Percentiles rank a stretch among this genome's conserved stretches.
Conservation (phyloP, 2,113 vertebrate genomes). For the Fukomys damarensis region DNA sequence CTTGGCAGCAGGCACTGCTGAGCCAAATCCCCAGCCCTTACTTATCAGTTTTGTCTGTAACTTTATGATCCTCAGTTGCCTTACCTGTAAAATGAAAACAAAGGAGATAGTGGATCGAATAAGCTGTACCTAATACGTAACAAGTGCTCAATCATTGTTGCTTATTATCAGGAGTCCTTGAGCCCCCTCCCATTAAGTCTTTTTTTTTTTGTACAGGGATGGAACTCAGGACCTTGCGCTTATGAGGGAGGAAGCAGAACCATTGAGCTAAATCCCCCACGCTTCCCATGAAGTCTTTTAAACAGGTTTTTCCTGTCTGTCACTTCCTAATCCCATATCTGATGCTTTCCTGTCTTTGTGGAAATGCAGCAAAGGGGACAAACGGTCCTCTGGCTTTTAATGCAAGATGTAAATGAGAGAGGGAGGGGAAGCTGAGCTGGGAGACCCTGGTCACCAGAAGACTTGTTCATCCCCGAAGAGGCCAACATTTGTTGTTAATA, state of each 20-base stretch:
- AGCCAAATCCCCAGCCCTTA: too few species aligned
- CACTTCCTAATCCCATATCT: slow-evolving; percentile 81
- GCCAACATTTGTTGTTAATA: slow-evolving; percentile 79
- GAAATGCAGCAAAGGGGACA: slow-evolving; percentile 84
- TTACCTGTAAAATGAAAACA: not conserved
- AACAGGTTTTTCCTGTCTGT: slow-evolving; percentile 79
- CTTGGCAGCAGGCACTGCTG: too few species aligned
- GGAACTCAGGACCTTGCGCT: too few species aligned
- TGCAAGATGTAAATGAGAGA: slow-evolving; percentile 79
- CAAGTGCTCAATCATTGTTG: not conserved
- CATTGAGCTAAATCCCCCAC: too few species aligned
- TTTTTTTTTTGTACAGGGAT: too few species aligned
- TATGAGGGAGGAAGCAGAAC: too few species aligned
- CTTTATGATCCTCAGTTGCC: not conserved
- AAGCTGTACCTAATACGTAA: not conserved
- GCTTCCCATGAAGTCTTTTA: not conserved
- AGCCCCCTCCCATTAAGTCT: not conserved
- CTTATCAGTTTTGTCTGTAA: not conserved
- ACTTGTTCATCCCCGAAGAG: slow-evolving; percentile 76
- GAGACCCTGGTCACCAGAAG: slow-evolving; percentile 67
- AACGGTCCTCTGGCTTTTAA: slow-evolving; percentile 83
- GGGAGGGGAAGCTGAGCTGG: slow-evolving; percentile 63
- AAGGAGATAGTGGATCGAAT: not conserved
- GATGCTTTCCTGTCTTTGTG: slow-evolving; percentile 46
- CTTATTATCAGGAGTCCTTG: not conserved